Conservation (phyloP, 92 coral and sea anemone species). For the Phymanthus crucifer region DNA sequence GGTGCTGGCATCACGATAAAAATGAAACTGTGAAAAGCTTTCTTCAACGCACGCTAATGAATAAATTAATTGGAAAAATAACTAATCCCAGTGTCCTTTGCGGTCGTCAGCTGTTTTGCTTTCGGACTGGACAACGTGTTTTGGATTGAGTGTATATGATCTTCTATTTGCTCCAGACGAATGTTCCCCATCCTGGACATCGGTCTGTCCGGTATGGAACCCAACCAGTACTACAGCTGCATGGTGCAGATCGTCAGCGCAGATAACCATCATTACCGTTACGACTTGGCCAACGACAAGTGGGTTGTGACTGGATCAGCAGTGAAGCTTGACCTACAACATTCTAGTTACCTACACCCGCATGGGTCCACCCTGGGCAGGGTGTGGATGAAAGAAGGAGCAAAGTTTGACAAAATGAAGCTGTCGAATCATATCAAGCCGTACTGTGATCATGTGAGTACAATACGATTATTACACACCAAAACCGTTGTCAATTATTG, state of each 20-base stretch:
- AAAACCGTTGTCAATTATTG: too few species aligned
- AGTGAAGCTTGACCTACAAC: constrained; percentile 35
- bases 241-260: constrained; percentile 67
- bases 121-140: too few species aligned
- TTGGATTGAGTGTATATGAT: too few species aligned
- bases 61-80: too few species aligned
- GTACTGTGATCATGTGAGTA: constrained; percentile 64
- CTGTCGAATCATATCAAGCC: constrained; percentile 70
- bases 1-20: too few species aligned
- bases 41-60: too few species aligned
- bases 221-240: constrained; percentile 76
- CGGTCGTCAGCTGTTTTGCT: too few species aligned
- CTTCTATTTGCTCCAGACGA: constrained; percentile 57
- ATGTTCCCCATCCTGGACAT: constrained; percentile 92
- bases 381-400: constrained; percentile 76
- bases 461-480: too few species aligned
- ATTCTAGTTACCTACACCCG: constrained; percentile 65
- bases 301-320: constrained; percentile 72
- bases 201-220: constrained; percentile 68
- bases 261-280: constrained; percentile 78
- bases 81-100: too few species aligned
- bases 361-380: constrained; percentile 79
- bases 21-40: too few species aligned
- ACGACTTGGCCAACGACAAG: constrained; percentile 39
- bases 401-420: constrained; percentile 78